Percentiles rank a stretch among this genome's conserved stretches.
These are phyloP conservation scores for Narcine bancroftii DNA, from an alignment of 2,113 vertebrate genomes.

Conservation along the genomic window DNA sequence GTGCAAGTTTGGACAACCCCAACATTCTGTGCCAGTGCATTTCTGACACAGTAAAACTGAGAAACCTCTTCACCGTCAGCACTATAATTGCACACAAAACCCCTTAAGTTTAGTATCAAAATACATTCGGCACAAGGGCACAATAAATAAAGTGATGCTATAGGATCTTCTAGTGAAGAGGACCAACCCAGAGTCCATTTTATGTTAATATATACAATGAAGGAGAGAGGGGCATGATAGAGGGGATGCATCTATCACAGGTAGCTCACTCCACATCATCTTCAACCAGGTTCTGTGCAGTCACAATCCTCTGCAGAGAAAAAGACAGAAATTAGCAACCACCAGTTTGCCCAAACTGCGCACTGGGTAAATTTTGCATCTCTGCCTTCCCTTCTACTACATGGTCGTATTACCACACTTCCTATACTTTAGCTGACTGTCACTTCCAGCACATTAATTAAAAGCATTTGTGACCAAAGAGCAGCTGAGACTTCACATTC, in stretches of 20 bases:
- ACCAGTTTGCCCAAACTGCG: not conserved
- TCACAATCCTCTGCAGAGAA: constrained; percentile 71
- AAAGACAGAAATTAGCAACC: constrained; percentile 42
- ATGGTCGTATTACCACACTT: not conserved
- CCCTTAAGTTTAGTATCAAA: constrained; percentile 4
- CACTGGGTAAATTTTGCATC: not conserved
- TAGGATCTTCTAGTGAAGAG: not conserved
- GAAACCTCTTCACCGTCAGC: not conserved
- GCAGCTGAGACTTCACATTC: too few species aligned
- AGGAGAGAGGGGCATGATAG: too few species aligned
- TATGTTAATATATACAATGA: not conserved
- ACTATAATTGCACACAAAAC: not conserved
- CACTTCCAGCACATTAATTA: not conserved
- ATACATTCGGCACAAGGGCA: not conserved
- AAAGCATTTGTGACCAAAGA: too few species aligned
- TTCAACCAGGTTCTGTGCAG: constrained; percentile 73
- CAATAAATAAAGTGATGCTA: constrained; percentile 22
- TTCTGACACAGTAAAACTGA: not conserved
- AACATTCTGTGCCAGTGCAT: not conserved
- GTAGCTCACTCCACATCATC: constrained; percentile 75
- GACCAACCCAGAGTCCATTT: constrained; percentile 14
- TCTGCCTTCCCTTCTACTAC: not conserved
- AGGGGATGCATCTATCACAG: not conserved
- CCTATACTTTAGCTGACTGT: not conserved
- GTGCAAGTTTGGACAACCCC: not conserved